phyloP scores from a whole-genome alignment of 2,113 vertebrate species.

The Lipophrys pholis region DNA sequence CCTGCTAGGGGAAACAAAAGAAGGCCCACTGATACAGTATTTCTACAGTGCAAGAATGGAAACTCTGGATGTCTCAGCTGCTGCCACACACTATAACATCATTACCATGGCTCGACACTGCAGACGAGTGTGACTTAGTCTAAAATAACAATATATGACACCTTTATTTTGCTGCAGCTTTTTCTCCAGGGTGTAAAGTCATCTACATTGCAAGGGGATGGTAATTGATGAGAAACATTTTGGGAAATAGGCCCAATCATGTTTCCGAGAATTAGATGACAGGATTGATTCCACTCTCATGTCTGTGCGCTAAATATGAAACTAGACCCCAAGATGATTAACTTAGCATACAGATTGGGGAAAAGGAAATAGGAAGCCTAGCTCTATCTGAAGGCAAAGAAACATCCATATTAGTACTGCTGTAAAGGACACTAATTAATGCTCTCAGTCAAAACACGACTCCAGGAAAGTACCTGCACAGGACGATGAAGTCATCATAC shows the following conservation, averaged over 20 bases:
- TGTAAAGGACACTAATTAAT: background rate
- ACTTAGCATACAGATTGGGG: background rate
- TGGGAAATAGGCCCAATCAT: background rate
- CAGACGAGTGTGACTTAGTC: constrained; percentile 7
- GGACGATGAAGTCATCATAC: background rate
- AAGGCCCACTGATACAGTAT: constrained; percentile 60
- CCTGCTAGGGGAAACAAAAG: constrained; percentile 75
- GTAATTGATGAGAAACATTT: constrained; percentile 1
- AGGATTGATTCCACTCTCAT: constrained; percentile 14
- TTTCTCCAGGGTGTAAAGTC: background rate
- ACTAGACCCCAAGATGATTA: background rate
- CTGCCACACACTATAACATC: constrained; percentile 50
- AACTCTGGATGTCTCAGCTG: constrained; percentile 44
- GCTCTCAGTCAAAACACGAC: background rate
- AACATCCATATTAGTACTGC: background rate
- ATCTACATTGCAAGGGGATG: background rate
- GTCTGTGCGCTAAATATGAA: constrained; percentile 12
- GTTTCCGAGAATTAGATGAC: background rate
- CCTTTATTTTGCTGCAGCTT: background rate
- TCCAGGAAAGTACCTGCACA: background rate
- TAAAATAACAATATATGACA: constrained; percentile 21
- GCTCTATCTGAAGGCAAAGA: background rate
- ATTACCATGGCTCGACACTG: constrained; percentile 32
- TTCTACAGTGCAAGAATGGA: constrained; percentile 63
- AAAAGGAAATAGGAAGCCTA: background rate